Evolutionary conservation across 2,113 vertebrate species (phyloP).

Genomic region (Gadus macrocephalus): DNA sequence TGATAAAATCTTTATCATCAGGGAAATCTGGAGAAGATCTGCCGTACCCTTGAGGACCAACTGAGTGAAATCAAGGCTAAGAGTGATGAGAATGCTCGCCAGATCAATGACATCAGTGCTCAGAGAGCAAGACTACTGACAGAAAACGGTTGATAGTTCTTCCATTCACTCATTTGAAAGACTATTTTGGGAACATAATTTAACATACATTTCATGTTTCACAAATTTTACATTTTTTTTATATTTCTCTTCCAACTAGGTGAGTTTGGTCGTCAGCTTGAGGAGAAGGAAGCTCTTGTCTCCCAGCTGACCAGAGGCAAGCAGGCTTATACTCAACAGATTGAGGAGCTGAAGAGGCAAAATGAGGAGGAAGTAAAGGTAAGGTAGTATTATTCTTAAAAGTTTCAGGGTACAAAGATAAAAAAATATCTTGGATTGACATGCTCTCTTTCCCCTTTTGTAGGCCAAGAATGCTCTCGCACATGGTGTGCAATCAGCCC

Average conservation of each 20-base stretch:
- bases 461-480: constrained; percentile 67
- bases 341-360: not conserved
- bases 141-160: not conserved
- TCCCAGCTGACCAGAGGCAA: constrained; percentile 1
- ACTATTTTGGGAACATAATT: too few species aligned
- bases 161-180: too few species aligned
- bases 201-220: too few species aligned
- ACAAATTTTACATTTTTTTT: too few species aligned
- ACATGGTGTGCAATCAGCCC: constrained; percentile 65
- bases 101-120: not conserved
- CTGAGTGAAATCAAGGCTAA: not conserved
- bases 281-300: constrained; percentile 2
- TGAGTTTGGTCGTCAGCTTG: constrained; percentile 1
- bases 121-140: not conserved
- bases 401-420: too few species aligned
- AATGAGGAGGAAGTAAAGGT: not conserved
- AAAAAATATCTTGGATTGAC: too few species aligned
- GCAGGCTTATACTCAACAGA: not conserved
- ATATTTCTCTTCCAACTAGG: not conserved
- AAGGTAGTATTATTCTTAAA: not conserved
- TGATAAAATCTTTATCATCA: not conserved
- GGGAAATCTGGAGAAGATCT: not conserved
- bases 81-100: constrained; percentile 1
- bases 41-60: constrained; percentile 1
- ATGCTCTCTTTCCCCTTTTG: too few species aligned